phyloP scores from a whole-genome alignment of 2,797 vertebrate genomes.

The Salmo trutta region DNA sequence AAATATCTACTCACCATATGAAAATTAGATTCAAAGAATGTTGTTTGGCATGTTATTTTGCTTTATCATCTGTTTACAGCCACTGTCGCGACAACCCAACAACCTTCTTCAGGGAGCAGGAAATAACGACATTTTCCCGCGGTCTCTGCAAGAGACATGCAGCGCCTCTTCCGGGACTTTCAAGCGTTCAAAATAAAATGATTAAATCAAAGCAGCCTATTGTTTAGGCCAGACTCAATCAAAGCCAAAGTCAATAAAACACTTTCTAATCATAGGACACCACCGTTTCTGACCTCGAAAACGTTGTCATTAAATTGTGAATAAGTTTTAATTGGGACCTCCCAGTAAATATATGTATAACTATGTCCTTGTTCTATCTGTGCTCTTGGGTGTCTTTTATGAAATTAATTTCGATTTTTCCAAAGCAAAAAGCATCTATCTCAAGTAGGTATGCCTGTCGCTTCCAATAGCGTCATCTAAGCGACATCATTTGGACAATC shows the following conservation, averaged over 20 bases:
- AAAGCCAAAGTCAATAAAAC: not conserved
- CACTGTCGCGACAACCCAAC: slow-evolving; percentile 70
- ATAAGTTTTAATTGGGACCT: too few species aligned
- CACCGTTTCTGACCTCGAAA: too few species aligned
- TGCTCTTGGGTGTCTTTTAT: not conserved
- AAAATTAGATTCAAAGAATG: not conserved
- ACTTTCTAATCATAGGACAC: too few species aligned
- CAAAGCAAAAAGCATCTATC: too few species aligned
- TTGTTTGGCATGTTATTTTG: not conserved
- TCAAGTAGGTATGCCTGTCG: slow-evolving; percentile 12
- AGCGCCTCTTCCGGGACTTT: not conserved
- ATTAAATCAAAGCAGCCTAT: not conserved
- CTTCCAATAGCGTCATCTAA: slow-evolving; percentile 43
- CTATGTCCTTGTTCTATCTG: too few species aligned
- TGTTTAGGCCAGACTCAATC: not conserved
- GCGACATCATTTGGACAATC: slow-evolving; percentile 32
- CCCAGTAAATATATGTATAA: too few species aligned
- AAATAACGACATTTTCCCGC: slow-evolving; percentile 82
- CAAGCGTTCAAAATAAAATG: not conserved
- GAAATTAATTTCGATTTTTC: not conserved
- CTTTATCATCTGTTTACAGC: slow-evolving; percentile 57
- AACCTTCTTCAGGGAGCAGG: slow-evolving; percentile 59
- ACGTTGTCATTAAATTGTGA: too few species aligned
- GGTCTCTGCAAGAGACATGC: slow-evolving; percentile 46
- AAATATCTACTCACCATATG: not conserved